Base-by-base conservation (phyloP, 1,140 invertebrate species). In the Caenorhabditis latens region DNA sequence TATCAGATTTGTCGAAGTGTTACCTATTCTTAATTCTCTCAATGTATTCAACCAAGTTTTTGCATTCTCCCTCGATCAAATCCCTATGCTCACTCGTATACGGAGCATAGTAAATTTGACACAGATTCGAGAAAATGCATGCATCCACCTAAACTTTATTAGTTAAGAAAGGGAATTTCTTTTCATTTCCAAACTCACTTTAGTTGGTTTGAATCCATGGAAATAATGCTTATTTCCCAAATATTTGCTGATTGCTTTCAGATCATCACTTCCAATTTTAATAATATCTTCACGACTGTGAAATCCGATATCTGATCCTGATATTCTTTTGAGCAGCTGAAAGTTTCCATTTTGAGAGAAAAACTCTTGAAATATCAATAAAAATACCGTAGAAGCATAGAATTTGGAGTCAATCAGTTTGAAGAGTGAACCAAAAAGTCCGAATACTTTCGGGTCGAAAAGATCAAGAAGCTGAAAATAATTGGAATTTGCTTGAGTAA, bases 211-310 rank as follows among this genome's bases (percentile, higher is more conserved):
- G 91, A 97, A 96, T 40, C 97, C 96, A 92, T 97, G 97, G 95
- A 97, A 97, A 95, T 96, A 98, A 14, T 95, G 95, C 93, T 97
- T 97, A 91, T 96, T 96, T 67, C 95, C 95, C 65, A 98, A 94
- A 93, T 96, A 95, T 90, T 97, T 96, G 67, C 96, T 96, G 42
- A 98, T 94, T 21, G 96, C 96, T 93, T 96, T 96, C 87, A 98
- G 94, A 94, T 98, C 97, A 88, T 95, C 95, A 93, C 19, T 50
- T 82, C 96, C 96, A 90, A 97, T 96, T 92, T 96, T 95, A 90
- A 95, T 94, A 89, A 97, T 96, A 93, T 97, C 96, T 89, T 97
- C 96, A 7, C 87, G 58, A 19, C 16, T 57, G 55, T 84, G 84
- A 42, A 48, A 32, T 21, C 87, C 87, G 55, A 88, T 58, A 6